phyloP scores from a whole-genome alignment of 2,888 invertebrate genomes.

The Watsonalla cultraria region DNA sequence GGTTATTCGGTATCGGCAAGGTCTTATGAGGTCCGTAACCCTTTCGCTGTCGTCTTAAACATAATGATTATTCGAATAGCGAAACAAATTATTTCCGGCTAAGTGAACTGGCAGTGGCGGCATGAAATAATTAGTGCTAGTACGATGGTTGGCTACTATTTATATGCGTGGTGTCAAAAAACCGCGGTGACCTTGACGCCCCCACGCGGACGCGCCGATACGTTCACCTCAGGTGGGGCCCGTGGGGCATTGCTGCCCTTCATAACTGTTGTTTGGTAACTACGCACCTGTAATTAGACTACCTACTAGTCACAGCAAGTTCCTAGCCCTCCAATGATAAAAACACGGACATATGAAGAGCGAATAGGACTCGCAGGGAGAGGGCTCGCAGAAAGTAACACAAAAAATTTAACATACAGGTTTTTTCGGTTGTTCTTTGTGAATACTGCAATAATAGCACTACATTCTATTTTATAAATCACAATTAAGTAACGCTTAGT shows the following conservation, averaged over 20 bases:
- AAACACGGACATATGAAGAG: too few relatives aligned
- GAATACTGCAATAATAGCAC: too few relatives aligned
- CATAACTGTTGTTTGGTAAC: conserved; percentile 17
- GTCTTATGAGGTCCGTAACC: conserved; percentile 53
- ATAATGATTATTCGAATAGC: conserved; percentile 54
- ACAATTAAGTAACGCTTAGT: too few relatives aligned
- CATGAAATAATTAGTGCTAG: conserved; percentile 57
- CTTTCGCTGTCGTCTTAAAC: conserved; percentile 44
- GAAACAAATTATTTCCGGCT: conserved; percentile 71
- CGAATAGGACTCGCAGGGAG: too few relatives aligned
- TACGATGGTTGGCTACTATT: conserved; percentile 53
- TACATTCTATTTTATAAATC: too few relatives aligned
- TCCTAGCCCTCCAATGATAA: too few relatives aligned
- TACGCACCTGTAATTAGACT: background rate
- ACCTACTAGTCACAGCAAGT: too few relatives aligned
- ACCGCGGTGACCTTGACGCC: conserved; percentile 74
- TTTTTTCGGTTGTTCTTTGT: too few relatives aligned
- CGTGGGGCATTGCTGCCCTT: conserved; percentile 45
- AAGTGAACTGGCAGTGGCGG: conserved; percentile 40
- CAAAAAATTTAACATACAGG: too few relatives aligned
- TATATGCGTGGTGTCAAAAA: conserved; percentile 74
- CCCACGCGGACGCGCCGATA: conserved; percentile 66
- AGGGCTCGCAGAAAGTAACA: too few relatives aligned
- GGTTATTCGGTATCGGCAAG: conserved; percentile 23
- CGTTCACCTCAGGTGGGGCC: conserved; percentile 76